phyloP scores from a whole-genome alignment of 53 echinoderm and acorn worm genomes.

The Paracentrotus lividus region DNA sequence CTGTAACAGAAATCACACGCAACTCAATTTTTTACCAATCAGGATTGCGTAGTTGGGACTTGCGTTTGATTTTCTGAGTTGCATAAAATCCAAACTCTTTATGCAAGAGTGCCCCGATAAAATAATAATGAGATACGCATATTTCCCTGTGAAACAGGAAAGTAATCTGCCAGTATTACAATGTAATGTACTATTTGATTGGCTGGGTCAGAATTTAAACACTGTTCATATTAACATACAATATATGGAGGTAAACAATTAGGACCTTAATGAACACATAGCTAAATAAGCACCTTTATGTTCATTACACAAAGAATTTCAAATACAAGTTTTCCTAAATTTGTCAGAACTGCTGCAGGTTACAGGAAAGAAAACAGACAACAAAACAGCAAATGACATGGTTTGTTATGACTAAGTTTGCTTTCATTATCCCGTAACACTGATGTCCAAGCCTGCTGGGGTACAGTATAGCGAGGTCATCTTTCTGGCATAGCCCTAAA shows the following conservation, averaged over 20 bases:
- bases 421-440: slow-evolving; percentile 20
- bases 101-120: no score
- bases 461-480: background rate
- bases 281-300: background rate
- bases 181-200: no score
- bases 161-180: no score
- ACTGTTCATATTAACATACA: background rate
- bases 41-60: no score
- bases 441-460: slow-evolving; percentile 19
- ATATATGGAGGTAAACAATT: background rate
- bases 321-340: background rate
- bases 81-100: no score
- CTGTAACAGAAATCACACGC: no score
- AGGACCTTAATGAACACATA: background rate
- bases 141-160: no score
- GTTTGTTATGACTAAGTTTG: background rate
- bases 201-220: background rate
- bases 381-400: background rate
- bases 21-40: no score
- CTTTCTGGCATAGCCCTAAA: slow-evolving; percentile 21
- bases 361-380: slow-evolving; percentile 41
- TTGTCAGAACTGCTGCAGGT: background rate
- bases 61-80: no score
- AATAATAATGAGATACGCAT: no score
- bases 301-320: background rate